Percentiles rank a stretch among this genome's conserved stretches.
These are phyloP conservation scores for Trichomycterus rosablanca DNA, from an alignment of 2,113 vertebrate genomes.

Conservation along the genomic window DNA sequence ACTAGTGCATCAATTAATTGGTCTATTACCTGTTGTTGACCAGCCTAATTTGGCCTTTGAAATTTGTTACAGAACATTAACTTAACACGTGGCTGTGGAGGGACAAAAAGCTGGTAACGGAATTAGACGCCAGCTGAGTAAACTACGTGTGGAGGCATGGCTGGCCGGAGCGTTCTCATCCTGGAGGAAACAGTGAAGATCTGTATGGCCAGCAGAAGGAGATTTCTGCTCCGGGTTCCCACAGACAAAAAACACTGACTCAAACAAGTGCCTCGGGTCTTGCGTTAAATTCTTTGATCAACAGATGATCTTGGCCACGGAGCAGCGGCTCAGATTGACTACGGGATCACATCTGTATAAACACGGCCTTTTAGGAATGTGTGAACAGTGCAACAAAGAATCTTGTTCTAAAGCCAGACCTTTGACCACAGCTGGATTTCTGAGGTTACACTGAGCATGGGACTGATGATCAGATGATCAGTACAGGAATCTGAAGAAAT, in stretches of 20 bases:
- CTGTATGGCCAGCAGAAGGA: slow-evolving; percentile 92
- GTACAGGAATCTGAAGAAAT: slow-evolving; percentile 1
- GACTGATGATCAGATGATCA: slow-evolving; percentile 55
- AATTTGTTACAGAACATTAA: slow-evolving; percentile 74
- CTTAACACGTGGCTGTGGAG: slow-evolving; percentile 70
- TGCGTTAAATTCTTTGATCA: slow-evolving; percentile 91
- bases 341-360: slow-evolving; percentile 96
- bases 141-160: slow-evolving; percentile 58
- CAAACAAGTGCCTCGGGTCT: slow-evolving; percentile 84
- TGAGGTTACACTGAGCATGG: slow-evolving; percentile 46
- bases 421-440: slow-evolving; percentile 60
- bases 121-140: slow-evolving; percentile 70
- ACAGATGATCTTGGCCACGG: slow-evolving; percentile 74
- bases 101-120: slow-evolving; percentile 72
- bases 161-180: slow-evolving; percentile 61
- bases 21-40: slow-evolving; percentile 71
- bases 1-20: slow-evolving; percentile 60
- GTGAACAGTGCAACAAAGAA: slow-evolving; percentile 76
- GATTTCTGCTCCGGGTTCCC: slow-evolving; percentile 77
- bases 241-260: slow-evolving; percentile 68
- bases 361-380: slow-evolving; percentile 81
- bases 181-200: slow-evolving; percentile 69
- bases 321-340: slow-evolving; percentile 75
- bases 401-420: slow-evolving; percentile 59
- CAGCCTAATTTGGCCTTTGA: slow-evolving; percentile 64